These are phyloP conservation scores for Idaea aversata DNA, from an alignment of 2,888 invertebrate species.

Conservation along the genomic window DNA sequence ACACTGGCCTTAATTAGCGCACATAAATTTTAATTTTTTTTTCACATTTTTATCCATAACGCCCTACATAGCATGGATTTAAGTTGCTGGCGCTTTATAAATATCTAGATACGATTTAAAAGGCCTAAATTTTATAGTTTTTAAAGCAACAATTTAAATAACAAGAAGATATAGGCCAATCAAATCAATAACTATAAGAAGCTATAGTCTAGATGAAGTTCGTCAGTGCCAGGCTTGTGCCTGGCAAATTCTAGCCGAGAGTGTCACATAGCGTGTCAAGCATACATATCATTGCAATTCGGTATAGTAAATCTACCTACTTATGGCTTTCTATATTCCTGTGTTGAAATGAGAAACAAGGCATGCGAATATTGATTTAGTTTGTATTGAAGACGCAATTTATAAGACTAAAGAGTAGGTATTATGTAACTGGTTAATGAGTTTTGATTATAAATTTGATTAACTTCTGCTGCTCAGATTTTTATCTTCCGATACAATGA, in stretches of 20 bases:
- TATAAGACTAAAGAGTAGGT: too few species aligned
- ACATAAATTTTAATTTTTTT: too few species aligned
- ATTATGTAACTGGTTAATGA: too few species aligned
- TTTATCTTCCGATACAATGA: too few species aligned
- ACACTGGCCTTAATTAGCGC: too few species aligned
- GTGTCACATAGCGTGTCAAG: slow-evolving; percentile 45
- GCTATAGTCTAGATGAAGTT: slow-evolving; percentile 8
- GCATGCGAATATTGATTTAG: neutral
- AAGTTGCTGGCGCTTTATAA: too few species aligned
- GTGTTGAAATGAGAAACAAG: neutral
- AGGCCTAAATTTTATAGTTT: neutral
- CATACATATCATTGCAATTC: slow-evolving; percentile 32
- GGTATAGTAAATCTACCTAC: neutral
- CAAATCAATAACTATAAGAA: neutral
- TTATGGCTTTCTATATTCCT: neutral
- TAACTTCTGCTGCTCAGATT: too few species aligned
- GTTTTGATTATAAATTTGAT: too few species aligned
- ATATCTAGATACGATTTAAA: too few species aligned
- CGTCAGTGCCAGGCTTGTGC: slow-evolving; percentile 44
- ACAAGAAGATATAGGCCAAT: neutral
- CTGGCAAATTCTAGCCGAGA: slow-evolving; percentile 49
- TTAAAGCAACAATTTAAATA: neutral
- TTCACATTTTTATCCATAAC: too few species aligned
- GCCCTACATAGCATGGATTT: too few species aligned
- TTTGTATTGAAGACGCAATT: too few species aligned